Conservation (phyloP, 1,140 invertebrate genomes). For the Thaumatotibia leucotreta region DNA sequence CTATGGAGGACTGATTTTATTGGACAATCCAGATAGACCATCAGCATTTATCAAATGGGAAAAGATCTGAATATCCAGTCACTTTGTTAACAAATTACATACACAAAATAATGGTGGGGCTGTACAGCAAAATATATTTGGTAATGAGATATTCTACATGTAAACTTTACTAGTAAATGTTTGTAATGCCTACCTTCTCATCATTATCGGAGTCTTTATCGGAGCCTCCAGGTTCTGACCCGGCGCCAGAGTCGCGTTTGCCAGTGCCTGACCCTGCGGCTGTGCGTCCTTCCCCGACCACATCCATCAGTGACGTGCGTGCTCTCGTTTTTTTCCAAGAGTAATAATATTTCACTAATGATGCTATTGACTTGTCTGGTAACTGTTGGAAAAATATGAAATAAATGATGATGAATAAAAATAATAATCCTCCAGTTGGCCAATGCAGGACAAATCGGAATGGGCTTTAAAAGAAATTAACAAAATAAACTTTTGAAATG, state of each 20-base stretch:
- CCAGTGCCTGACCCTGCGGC: conserved; percentile 73
- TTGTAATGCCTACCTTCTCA: conserved; percentile 85
- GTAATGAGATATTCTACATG: conserved; percentile 13
- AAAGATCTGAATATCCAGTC: conserved; percentile 13
- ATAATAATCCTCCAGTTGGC: no score
- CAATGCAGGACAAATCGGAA: no score
- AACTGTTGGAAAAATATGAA: conserved; percentile 69
- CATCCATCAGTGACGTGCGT: conserved; percentile 95
- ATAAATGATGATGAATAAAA: conserved; percentile 12
- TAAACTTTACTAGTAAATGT: not conserved
- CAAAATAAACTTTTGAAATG: no score
- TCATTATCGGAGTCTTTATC: conserved; percentile 93
- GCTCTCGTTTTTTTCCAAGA: conserved; percentile 98
- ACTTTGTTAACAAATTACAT: conserved; percentile 3
- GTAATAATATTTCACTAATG: conserved; percentile 98
- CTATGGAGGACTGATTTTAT: conserved; percentile 24
- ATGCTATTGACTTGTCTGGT: conserved; percentile 97
- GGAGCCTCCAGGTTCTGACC: conserved; percentile 87
- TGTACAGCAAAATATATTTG: conserved; percentile 29
- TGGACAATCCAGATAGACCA: conserved; percentile 72
- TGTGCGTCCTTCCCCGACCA: conserved; percentile 77
- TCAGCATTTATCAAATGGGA: conserved; percentile 23
- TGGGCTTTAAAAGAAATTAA: no score
- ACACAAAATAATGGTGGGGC: conserved; percentile 13
- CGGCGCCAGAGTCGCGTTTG: conserved; percentile 80